Conservation (phyloP, 2,888 invertebrate species). For the Folsomia manolachei region DNA sequence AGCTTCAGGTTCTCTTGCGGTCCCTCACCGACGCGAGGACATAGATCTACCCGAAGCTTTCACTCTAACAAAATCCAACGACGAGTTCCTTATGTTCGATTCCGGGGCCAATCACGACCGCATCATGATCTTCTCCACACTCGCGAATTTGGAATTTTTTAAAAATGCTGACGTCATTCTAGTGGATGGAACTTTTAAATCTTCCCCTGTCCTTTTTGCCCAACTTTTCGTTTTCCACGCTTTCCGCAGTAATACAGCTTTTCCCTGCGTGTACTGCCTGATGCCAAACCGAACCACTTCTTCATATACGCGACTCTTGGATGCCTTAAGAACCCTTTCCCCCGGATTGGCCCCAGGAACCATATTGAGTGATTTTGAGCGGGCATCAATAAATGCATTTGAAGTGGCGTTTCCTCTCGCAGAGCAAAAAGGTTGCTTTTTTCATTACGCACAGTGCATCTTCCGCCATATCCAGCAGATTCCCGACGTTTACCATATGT, state of each 20-base stretch:
- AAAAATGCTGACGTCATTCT: no score
- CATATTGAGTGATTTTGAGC: slow-evolving; percentile 16
- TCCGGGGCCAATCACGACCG: no score
- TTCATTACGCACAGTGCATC: slow-evolving; percentile 18
- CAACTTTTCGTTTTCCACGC: slow-evolving; percentile 18
- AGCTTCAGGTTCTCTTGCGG: no score
- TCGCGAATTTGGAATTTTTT: no score
- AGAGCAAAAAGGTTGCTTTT: slow-evolving; percentile 5
- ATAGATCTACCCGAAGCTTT: no score
- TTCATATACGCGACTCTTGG: neutral
- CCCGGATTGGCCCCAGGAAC: neutral
- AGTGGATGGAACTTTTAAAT: no score
- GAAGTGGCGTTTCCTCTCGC: neutral
- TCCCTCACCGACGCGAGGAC: no score
- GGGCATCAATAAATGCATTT: slow-evolving; percentile 5
- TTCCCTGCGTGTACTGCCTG: slow-evolving; percentile 13
- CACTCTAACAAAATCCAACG: no score
- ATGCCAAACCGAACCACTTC: neutral
- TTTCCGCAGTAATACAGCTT: neutral
- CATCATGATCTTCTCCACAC: no score
- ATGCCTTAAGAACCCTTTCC: neutral
- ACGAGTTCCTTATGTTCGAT: no score
- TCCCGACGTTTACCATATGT: neutral
- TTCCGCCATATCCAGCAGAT: slow-evolving; percentile 5
- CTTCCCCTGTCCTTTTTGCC: slow-evolving; percentile 5